phyloP scores from a whole-genome alignment of 2,888 invertebrate genomes.

The Amitus sp. region DNA sequence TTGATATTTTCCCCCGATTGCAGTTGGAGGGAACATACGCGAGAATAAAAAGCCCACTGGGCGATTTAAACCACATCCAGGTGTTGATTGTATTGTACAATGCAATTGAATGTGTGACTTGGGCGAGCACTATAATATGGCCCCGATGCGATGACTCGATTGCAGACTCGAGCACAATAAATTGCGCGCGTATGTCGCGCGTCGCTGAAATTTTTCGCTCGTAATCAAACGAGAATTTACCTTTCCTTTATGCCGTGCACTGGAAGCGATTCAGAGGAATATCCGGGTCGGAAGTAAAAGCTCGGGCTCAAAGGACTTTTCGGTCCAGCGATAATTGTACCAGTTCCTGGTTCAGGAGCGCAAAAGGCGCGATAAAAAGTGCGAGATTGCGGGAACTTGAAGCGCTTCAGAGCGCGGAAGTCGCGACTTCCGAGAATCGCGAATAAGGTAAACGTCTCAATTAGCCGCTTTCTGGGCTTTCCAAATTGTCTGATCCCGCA shows the following conservation, averaged over 20 bases:
- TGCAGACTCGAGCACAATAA: slow-evolving; percentile 9
- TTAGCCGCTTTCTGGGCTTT: too few relatives aligned
- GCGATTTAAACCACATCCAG: slow-evolving; percentile 35
- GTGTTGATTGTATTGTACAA: slow-evolving; percentile 34
- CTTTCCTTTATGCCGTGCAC: slow-evolving; percentile 1
- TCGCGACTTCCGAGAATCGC: too few relatives aligned
- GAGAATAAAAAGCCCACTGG: slow-evolving; percentile 30
- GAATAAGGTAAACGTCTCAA: too few relatives aligned
- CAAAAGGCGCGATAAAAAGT: background rate
- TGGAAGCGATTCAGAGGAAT: slow-evolving; percentile 18
- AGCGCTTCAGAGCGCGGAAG: too few relatives aligned
- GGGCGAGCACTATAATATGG: slow-evolving; percentile 25
- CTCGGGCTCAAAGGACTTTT: slow-evolving; percentile 10
- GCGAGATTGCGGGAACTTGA: too few relatives aligned
- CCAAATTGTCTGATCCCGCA: too few relatives aligned
- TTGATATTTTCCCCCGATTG: slow-evolving; percentile 8
- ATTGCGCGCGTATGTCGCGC: too few relatives aligned
- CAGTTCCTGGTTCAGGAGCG: slow-evolving; percentile 5
- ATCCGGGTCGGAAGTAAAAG: slow-evolving; percentile 15
- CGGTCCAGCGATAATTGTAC: slow-evolving; percentile 14
- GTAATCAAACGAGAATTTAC: too few relatives aligned
- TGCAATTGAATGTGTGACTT: slow-evolving; percentile 35
- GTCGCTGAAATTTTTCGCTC: too few relatives aligned
- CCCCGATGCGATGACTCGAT: slow-evolving; percentile 27
- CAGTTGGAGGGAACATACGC: slow-evolving; percentile 16